phyloP scores from a whole-genome alignment of 2,888 invertebrate species.

The Coenonympha arcania region DNA sequence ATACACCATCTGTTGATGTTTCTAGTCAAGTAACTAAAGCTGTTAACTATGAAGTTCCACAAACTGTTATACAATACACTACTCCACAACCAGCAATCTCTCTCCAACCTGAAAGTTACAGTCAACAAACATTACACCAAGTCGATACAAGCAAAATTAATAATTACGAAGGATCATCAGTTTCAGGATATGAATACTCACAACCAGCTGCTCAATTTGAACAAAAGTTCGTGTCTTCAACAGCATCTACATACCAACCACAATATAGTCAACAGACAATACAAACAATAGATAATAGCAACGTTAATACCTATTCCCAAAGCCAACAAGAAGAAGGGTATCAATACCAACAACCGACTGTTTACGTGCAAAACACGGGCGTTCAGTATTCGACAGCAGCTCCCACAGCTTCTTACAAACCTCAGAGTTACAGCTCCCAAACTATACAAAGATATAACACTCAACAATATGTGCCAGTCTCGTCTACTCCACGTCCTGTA shows the following conservation, averaged over 20 bases:
- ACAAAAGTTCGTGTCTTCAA: constrained; percentile 45
- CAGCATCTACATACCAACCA: constrained; percentile 49
- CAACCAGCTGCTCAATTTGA: constrained; percentile 40
- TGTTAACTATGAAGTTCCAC: constrained; percentile 28
- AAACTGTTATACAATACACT: constrained; percentile 30
- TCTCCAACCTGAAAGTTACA: constrained; percentile 45
- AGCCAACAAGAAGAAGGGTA: constrained; percentile 38
- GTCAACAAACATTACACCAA: constrained; percentile 54
- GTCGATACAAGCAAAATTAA: constrained; percentile 41
- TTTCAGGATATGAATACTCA: constrained; percentile 30
- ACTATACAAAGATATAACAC: constrained; percentile 29
- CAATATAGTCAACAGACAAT: constrained; percentile 53
- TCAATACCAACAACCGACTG: constrained; percentile 39
- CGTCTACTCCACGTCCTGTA: constrained; percentile 25
- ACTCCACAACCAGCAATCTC: constrained; percentile 44
- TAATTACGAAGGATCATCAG: constrained; percentile 49
- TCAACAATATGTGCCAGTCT: constrained; percentile 22
- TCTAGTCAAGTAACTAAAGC: constrained; percentile 23
- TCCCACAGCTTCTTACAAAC: constrained; percentile 41
- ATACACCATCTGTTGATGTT: constrained; percentile 34
- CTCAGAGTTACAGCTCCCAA: constrained; percentile 55
- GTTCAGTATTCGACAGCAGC: constrained; percentile 27
- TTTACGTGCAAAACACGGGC: constrained; percentile 22
- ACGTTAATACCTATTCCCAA: constrained; percentile 43
- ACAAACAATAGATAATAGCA: constrained; percentile 47